phyloP scores from a whole-genome alignment of 2,797 vertebrate species.

The Propithecus perrieri region DNA sequence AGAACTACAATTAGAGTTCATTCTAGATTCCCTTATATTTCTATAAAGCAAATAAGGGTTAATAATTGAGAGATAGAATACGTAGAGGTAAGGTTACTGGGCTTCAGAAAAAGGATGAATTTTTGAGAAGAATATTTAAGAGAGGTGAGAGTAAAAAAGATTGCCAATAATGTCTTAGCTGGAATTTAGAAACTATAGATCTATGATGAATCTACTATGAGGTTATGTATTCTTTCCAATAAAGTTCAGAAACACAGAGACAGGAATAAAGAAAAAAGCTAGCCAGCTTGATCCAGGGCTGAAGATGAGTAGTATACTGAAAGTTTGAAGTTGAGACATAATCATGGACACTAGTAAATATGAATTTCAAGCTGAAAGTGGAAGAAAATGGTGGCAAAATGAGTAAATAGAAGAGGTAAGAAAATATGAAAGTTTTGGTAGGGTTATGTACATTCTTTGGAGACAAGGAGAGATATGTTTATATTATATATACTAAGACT shows the following conservation, averaged over 20 bases:
- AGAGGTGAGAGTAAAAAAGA: not conserved
- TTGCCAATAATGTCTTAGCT: not conserved
- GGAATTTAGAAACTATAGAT: conserved; percentile 12
- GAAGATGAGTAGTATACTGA: not conserved
- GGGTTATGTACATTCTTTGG: not conserved
- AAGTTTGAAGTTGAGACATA: not conserved
- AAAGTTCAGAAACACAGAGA: not conserved
- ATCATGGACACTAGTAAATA: not conserved
- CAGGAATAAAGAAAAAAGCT: not conserved
- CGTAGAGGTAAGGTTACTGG: not conserved
- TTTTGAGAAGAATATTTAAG: conserved; percentile 36
- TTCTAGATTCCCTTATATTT: not conserved
- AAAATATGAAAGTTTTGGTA: not conserved
- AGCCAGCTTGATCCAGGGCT: not conserved
- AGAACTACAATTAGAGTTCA: not conserved
- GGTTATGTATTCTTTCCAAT: not conserved
- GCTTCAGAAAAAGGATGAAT: not conserved
- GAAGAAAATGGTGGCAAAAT: not conserved
- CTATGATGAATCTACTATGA: not conserved
- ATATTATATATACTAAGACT: not conserved
- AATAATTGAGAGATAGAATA: not conserved
- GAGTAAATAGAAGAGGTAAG: not conserved
- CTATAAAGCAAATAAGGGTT: not conserved
- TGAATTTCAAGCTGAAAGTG: not conserved
- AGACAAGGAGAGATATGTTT: not conserved